Conservation (phyloP, 2,113 vertebrate species). For the Cyprinodon brontotheroides region DNA sequence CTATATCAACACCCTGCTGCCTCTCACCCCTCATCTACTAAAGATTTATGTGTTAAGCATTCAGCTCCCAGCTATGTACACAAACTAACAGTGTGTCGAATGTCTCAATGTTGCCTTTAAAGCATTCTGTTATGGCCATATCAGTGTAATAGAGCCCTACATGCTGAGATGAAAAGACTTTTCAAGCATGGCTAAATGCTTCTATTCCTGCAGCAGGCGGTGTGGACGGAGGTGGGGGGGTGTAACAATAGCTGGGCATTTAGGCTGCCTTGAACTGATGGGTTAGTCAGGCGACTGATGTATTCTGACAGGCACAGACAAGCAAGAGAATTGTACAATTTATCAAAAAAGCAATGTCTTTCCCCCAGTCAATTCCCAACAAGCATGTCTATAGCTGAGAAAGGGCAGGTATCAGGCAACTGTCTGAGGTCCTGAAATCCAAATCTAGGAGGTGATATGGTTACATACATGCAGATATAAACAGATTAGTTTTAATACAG, state of each 20-base stretch:
- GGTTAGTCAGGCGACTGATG: slow-evolving; percentile 72
- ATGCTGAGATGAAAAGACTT: slow-evolving; percentile 70
- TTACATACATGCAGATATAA: neutral
- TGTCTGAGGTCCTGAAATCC: slow-evolving; percentile 23
- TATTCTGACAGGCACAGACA: slow-evolving; percentile 71
- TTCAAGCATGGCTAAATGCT: slow-evolving; percentile 73
- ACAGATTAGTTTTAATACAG: slow-evolving; percentile 1
- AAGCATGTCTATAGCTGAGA: slow-evolving; percentile 45
- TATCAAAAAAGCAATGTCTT: slow-evolving; percentile 73
- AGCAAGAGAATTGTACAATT: slow-evolving; percentile 66
- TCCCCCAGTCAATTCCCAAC: slow-evolving; percentile 65
- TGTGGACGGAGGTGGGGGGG: slow-evolving; percentile 8
- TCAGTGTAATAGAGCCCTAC: slow-evolving; percentile 64
- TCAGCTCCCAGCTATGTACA: slow-evolving; percentile 35
- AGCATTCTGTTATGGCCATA: slow-evolving; percentile 62
- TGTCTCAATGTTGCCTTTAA: slow-evolving; percentile 59
- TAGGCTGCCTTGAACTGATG: slow-evolving; percentile 71
- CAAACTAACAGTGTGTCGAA: slow-evolving; percentile 62
- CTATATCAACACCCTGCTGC: slow-evolving; percentile 5
- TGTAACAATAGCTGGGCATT: slow-evolving; percentile 26
- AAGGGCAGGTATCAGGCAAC: slow-evolving; percentile 50
- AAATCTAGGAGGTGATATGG: slow-evolving; percentile 8
- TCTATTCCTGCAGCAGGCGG: slow-evolving; percentile 48
- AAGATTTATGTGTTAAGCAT: slow-evolving; percentile 47
- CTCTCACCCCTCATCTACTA: slow-evolving; percentile 39